phyloP scores from a whole-genome alignment of 2,113 vertebrate genomes.

The Pavo muticus region DNA sequence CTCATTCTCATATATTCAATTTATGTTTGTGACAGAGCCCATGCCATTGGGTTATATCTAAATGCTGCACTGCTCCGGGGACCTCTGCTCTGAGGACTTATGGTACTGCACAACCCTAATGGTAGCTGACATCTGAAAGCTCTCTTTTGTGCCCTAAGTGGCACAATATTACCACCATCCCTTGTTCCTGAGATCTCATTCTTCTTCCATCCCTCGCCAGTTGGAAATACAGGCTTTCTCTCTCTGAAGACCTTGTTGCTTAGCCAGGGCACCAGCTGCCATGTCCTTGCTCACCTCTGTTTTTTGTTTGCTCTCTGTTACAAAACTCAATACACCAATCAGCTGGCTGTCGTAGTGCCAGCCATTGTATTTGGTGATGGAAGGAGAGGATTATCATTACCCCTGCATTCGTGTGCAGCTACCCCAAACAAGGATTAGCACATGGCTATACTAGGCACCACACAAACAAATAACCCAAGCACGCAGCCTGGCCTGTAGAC shows the following conservation, averaged over 20 bases:
- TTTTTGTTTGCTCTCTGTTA: neutral
- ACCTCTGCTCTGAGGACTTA: neutral
- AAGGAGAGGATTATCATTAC: conserved; percentile 10
- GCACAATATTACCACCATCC: neutral
- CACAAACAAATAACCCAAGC: neutral
- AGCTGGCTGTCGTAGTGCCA: conserved; percentile 15
- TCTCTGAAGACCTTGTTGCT: neutral
- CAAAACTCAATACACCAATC: neutral
- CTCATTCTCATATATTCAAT: neutral
- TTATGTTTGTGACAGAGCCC: neutral
- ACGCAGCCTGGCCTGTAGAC: neutral
- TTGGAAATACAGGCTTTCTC: neutral
- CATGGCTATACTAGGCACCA: neutral
- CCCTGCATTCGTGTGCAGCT: neutral
- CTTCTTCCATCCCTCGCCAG: neutral
- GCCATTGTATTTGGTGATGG: neutral
- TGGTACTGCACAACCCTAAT: neutral
- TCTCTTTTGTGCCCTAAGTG: neutral
- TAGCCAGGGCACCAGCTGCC: rapidly evolving
- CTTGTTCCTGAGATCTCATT: neutral
- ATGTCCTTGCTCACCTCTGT: neutral
- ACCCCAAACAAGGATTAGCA: neutral
- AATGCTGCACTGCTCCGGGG: neutral
- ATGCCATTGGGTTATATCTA: neutral
- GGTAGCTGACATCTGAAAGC: neutral